phyloP scores from a whole-genome alignment of 2,888 invertebrate genomes.

The Machimus rusticus region DNA sequence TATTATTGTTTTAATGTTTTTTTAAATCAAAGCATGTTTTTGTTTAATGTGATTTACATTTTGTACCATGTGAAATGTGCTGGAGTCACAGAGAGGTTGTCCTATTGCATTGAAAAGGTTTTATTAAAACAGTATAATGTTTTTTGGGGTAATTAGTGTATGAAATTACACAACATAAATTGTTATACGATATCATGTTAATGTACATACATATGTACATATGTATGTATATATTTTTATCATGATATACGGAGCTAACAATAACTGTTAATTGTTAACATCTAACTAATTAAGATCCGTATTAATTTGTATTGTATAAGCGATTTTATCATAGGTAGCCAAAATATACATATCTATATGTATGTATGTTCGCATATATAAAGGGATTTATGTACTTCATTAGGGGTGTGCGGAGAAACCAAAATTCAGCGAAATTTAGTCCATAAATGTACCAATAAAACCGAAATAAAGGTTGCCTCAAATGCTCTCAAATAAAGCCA shows the following conservation, averaged over 20 bases:
- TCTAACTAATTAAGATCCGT: not conserved
- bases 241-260: not conserved
- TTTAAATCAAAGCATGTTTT: too few relatives aligned
- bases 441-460: conserved; percentile 41
- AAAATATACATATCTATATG: not conserved
- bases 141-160: too few relatives aligned
- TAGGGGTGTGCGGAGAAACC: not conserved
- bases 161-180: too few relatives aligned
- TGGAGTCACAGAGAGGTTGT: too few relatives aligned
- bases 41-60: too few relatives aligned
- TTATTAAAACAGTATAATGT: too few relatives aligned
- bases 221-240: too few relatives aligned
- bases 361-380: not conserved
- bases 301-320: not conserved
- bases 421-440: not conserved
- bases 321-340: not conserved
- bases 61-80: too few relatives aligned
- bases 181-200: too few relatives aligned
- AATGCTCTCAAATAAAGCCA: conserved; percentile 47
- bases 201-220: too few relatives aligned
- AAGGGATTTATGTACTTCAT: not conserved
- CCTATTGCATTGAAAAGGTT: too few relatives aligned
- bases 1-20: too few relatives aligned
- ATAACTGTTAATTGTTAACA: not conserved
- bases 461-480: conserved; percentile 46